phyloP scores from a whole-genome alignment of 92 coral and sea anemone species.

The Phenganax subtilis region DNA sequence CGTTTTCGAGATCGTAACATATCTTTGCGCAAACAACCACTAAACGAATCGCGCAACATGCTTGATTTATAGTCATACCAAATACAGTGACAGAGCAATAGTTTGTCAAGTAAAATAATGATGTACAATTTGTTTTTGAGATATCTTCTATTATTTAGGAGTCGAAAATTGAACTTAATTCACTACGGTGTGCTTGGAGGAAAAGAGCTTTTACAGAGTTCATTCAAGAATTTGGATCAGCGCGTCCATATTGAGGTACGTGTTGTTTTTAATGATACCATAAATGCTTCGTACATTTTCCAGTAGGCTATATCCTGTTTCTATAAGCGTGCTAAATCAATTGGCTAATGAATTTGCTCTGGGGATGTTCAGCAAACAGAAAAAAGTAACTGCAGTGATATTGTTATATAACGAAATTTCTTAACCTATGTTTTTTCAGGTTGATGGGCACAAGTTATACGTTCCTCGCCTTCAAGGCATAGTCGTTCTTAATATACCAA shows the following conservation, averaged over 20 bases:
- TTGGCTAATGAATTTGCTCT: neutral
- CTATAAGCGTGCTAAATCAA: neutral
- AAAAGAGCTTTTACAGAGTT: constrained; percentile 78
- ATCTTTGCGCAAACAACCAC: no score
- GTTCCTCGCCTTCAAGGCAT: constrained; percentile 96
- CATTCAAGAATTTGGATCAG: constrained; percentile 94
- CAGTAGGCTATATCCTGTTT: neutral
- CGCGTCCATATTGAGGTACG: constrained; percentile 90
- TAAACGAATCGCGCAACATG: no score
- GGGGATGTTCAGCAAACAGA: neutral
- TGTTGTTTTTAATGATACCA: neutral
- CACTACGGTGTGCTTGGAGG: constrained; percentile 98
- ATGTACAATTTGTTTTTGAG: neutral
- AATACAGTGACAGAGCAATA: no score
- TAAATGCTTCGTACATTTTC: neutral
- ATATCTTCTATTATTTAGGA: constrained; percentile 44
- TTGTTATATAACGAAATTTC: neutral
- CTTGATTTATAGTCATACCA: no score
- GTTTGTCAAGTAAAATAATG: no score
- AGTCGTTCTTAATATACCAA: constrained; percentile 86
- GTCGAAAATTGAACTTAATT: constrained; percentile 77
- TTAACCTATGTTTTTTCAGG: constrained; percentile 46
- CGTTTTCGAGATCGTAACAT: no score
- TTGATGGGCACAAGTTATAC: constrained; percentile 88
- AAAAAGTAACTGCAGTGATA: neutral